These are phyloP conservation scores for Zonotrichia leucophrys DNA, from an alignment of 2,113 vertebrate species.

Conservation along the genomic window DNA sequence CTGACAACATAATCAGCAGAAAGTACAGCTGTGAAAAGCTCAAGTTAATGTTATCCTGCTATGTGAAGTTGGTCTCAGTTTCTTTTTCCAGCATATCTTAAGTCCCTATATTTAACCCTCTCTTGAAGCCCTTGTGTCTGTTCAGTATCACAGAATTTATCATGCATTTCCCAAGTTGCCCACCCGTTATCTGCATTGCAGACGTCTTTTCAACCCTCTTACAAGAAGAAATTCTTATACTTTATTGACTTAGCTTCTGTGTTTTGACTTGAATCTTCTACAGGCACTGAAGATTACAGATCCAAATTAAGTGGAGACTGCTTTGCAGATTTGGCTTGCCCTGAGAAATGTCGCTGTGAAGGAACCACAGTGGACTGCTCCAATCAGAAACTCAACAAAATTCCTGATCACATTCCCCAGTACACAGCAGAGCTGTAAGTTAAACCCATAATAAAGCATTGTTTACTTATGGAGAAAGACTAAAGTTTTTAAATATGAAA, in stretches of 20 bases:
- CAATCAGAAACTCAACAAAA: conserved; percentile 94
- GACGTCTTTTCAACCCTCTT: conserved; percentile 50
- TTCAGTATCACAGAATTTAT: conserved; percentile 67
- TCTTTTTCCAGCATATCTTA: conserved; percentile 74
- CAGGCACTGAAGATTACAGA: conserved; percentile 97
- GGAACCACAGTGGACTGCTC: conserved; percentile 97
- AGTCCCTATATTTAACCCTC: conserved; percentile 75
- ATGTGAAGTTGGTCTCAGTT: conserved; percentile 74
- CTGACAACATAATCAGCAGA: conserved; percentile 79
- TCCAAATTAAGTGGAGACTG: conserved; percentile 96
- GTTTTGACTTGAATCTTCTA: conserved; percentile 70
- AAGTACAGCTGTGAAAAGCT: conserved; percentile 86
- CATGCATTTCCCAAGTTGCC: conserved; percentile 69
- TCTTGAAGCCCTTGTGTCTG: conserved; percentile 72
- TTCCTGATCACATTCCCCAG: conserved; percentile 95
- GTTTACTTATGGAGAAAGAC: background rate
- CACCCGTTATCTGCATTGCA: conserved; percentile 67
- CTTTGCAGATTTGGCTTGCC: conserved; percentile 95
- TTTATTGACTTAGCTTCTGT: conserved; percentile 53
- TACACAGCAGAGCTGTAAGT: conserved; percentile 98
- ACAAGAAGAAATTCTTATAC: background rate
- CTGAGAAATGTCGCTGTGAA: conserved; percentile 96
- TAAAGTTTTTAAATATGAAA: background rate
- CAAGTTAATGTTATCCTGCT: conserved; percentile 74
- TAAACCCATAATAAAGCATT: background rate